Base-by-base conservation (phyloP, 2,888 invertebrate genomes). In the Drepanosiphum platanoidis region DNA sequence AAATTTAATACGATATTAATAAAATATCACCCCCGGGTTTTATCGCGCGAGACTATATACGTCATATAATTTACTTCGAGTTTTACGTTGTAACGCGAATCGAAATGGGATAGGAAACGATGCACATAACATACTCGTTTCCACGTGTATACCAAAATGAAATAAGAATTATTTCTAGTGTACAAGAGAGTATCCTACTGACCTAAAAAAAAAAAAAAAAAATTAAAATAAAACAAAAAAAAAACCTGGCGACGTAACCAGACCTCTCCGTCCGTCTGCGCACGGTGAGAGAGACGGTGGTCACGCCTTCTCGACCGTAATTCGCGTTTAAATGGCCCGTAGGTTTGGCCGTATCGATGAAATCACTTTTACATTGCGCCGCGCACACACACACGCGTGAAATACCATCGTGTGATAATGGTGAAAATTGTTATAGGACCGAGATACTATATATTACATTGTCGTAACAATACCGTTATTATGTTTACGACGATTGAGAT, bases 121-220 rank as follows among this genome's bases (percentile, higher is more conserved):
- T 27, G 61, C 18, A n/a, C 22, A 27, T 64, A 27, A 64, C 30
- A 13, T 46, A 68, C n/a, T 32, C 3, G 32, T 68, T 46, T 52
- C 30, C 52, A 27, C 9, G 68, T 52, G 52, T 58, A 34, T 58
- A 32, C 46, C 52, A 36, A 70, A n/a, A 79, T 46, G 18, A 79
- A 68, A 79, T 79, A 1, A 39, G 46, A 39, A 70, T 70, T 80
- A 70, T 52, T 80, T 70, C 34, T 39, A 64, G 13, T n/a, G 11
- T 32, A 27, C n/a, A 61, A 61, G 7, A 42, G 8, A n/a, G 30
- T 66, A 75, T 83, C 46, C 83, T 83, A 75, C 75, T 83, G 83
- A 83, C 83, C 83, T 83, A 64, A 66, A 83, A 83, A 71, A 39
- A 46, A 70, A 80, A 34, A 80, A 34, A 34, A 32, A 64, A 82